Base-by-base conservation (phyloP, 2,113 vertebrate genomes). In the Numenius arquata region DNA sequence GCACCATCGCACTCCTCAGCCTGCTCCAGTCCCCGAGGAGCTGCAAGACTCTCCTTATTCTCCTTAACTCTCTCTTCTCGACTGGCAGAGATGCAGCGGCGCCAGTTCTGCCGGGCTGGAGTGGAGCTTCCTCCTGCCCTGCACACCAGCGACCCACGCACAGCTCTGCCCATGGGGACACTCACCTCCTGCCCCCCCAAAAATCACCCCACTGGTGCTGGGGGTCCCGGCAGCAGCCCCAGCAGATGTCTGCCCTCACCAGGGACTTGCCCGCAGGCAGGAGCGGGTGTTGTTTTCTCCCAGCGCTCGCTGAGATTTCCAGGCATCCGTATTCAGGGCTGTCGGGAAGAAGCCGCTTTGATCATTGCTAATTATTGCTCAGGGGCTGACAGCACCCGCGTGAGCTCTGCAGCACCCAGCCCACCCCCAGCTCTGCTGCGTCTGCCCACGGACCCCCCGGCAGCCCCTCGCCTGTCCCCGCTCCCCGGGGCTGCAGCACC, bases 261-360 rank as follows among this genome's bases (percentile, higher is more conserved):
- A 32, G 41, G 50, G 32, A 13, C 36, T 18, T 29, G 26, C 36
- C 45, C 26, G 7, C 36, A 38, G 36, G 38, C 32, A 22, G 45
- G 36, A 59, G 34, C 19, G 18, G 52, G 63, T 7, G 45, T 2
- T 56, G 71, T 29, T 80, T 27, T 36, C 43, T 63, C 56, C 12
- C 12, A 18, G 36, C 5, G 2, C 80, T 75, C 23, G 1, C 43
- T 0, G 11, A 65, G 85, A 48, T 94, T 94, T 85, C 87, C 83
- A 34, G 47, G 72, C 93, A 68, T 27, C 72, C n/a, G 1, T 36
- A 45, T 11, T 8, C 79, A 5, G 75, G 19, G 89, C 84, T 92
- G 91, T 82, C 27, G 38, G 76, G 90, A 92, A 92, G 89, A 67
- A 92, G 74, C 34, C 4, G 50, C 93, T 95, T 97, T 96, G 95